These are phyloP conservation scores for Patagioenas fasciata DNA, from an alignment of 2,113 vertebrate genomes.

Conservation along the genomic window DNA sequence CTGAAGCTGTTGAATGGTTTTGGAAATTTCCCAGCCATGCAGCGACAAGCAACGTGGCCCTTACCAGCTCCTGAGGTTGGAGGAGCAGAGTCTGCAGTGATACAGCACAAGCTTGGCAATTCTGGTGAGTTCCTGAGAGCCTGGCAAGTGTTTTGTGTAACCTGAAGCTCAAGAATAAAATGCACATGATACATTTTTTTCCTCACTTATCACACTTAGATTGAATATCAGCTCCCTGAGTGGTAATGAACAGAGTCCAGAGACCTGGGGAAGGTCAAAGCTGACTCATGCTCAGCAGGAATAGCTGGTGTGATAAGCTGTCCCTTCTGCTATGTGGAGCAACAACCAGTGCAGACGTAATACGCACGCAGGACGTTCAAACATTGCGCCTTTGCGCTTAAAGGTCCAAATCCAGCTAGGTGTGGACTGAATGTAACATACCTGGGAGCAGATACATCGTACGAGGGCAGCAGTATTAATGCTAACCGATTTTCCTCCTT, in stretches of 20 bases:
- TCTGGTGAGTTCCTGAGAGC: not conserved
- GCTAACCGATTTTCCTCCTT: not conserved
- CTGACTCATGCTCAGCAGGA: slow-evolving; percentile 44
- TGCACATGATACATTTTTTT: not conserved
- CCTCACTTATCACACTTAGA: not conserved
- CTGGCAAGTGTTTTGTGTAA: not conserved
- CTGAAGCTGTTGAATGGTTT: not conserved
- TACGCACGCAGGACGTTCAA: not conserved
- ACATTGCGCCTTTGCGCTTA: not conserved
- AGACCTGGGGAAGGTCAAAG: slow-evolving; percentile 30
- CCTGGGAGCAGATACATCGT: not conserved
- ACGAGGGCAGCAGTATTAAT: not conserved
- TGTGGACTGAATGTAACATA: accelerated
- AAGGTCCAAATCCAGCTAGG: not conserved
- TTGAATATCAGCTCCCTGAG: not conserved
- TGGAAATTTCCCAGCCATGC: not conserved
- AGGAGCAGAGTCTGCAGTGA: slow-evolving; percentile 1
- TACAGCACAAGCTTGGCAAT: not conserved
- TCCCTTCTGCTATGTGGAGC: not conserved
- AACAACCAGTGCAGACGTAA: not conserved
- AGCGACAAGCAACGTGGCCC: not conserved
- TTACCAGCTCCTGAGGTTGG: not conserved
- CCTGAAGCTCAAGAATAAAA: slow-evolving; percentile 1
- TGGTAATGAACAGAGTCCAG: not conserved
- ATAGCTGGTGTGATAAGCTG: slow-evolving; percentile 22